Percentiles rank a stretch among this genome's conserved stretches.
Conservation (phyloP, 2,113 vertebrate species). For the Eptesicus fuscus region DNA sequence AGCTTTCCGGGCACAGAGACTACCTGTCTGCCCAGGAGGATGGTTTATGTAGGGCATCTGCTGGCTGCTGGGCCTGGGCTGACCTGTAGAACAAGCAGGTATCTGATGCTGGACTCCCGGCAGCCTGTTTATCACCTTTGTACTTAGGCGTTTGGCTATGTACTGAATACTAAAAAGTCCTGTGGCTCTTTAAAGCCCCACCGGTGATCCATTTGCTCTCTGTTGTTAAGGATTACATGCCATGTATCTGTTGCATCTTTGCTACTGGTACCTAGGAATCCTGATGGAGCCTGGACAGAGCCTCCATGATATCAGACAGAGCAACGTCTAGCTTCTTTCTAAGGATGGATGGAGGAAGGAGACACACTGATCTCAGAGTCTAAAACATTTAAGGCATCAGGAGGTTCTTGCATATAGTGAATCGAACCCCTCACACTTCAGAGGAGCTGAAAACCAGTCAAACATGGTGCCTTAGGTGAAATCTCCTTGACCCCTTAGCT, state of each 20-base stretch:
- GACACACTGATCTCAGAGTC: not conserved
- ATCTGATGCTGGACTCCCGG: not conserved
- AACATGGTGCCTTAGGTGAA: not conserved
- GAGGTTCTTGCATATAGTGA: not conserved
- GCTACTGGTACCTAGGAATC: not conserved
- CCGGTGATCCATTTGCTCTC: not conserved
- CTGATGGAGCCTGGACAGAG: not conserved
- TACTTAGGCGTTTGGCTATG: not conserved
- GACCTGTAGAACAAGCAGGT: not conserved
- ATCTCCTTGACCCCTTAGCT: not conserved
- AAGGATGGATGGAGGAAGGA: not conserved
- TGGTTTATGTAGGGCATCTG: not conserved
- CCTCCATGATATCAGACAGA: not conserved
- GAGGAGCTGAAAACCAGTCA: not conserved
- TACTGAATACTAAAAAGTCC: constrained; percentile 26
- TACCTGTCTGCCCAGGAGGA: not conserved
- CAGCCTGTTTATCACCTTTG: not conserved
- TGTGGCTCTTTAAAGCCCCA: not conserved
- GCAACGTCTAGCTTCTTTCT: not conserved
- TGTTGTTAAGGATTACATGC: not conserved
- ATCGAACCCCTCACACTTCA: not conserved
- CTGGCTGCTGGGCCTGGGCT: not conserved
- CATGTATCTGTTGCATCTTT: not conserved
- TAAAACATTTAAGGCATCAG: not conserved
- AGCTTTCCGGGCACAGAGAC: not conserved